Percentiles rank a stretch among this genome's conserved stretches.
phyloP scores from a whole-genome alignment of 2,113 vertebrate species.

The Nycticebus coucang region DNA sequence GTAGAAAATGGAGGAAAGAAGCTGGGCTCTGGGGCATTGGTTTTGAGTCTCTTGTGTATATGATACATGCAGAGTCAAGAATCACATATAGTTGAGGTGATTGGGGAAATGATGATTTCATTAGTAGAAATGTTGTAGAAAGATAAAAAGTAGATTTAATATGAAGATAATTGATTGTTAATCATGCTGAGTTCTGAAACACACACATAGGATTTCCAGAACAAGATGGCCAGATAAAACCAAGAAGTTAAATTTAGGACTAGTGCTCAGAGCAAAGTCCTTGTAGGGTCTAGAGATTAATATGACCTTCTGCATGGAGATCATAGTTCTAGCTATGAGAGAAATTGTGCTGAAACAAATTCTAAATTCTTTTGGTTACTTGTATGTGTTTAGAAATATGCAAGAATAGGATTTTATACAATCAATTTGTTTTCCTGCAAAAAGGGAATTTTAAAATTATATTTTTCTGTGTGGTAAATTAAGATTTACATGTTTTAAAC shows the following conservation, averaged over 20 bases:
- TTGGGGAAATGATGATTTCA: neutral
- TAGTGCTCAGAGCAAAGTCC: neutral
- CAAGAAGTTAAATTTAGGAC: neutral
- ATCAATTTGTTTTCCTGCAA: neutral
- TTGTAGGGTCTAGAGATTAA: neutral
- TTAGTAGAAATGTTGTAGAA: neutral
- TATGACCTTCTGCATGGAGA: neutral
- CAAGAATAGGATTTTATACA: neutral
- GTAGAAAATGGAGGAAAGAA: neutral
- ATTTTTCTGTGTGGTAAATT: neutral
- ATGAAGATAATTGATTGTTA: neutral
- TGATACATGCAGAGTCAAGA: neutral
- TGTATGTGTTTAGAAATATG: conserved; percentile 11
- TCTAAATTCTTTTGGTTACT: conserved; percentile 10
- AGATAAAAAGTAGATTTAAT: neutral
- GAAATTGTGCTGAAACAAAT: neutral
- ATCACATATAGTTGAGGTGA: neutral
- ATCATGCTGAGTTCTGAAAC: neutral
- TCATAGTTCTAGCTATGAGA: neutral
- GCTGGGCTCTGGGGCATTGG: neutral
- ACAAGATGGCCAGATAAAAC: neutral
- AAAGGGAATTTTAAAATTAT: conserved; percentile 28
- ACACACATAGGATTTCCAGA: neutral
- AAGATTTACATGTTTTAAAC: conserved; percentile 9
- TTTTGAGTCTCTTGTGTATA: neutral